Evolutionary conservation across 2,797 vertebrate genomes (phyloP).

Genomic region (Cossypha heuglini): DNA sequence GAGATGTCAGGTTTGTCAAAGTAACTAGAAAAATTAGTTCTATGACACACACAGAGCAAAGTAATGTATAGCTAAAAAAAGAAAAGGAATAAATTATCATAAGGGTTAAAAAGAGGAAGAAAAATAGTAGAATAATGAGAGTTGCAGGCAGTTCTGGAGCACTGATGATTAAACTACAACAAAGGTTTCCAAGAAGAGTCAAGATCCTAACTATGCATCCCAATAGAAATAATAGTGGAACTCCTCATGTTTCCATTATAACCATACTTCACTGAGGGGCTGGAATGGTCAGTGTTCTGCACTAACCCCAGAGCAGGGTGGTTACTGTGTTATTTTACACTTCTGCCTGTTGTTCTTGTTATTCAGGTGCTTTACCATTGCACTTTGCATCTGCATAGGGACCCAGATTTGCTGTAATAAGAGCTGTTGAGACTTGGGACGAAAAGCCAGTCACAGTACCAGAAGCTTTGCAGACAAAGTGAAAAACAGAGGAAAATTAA

Average conservation of each 20-base stretch:
- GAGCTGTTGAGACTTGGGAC: neutral
- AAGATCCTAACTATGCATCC: neutral
- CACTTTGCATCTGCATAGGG: neutral
- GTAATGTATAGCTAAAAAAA: neutral
- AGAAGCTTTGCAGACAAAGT: neutral
- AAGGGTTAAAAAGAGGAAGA: neutral
- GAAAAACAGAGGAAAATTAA: neutral
- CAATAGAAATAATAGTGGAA: neutral
- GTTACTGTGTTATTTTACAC: neutral
- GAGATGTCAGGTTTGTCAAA: conserved; percentile 46
- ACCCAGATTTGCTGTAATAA: neutral
- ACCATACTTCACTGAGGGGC: neutral
- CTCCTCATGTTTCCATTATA: neutral
- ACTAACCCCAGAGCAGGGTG: neutral
- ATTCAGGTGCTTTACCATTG: neutral
- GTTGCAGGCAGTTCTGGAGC: neutral
- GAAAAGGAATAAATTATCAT: neutral
- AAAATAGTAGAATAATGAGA: neutral
- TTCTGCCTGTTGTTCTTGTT: neutral
- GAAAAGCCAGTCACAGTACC: rapidly evolving
- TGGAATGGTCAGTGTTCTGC: neutral
- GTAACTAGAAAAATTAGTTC: conserved; percentile 42
- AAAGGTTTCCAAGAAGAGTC: neutral
- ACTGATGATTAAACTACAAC: neutral
- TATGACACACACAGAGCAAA: neutral